Evolutionary conservation across 2,888 invertebrate species (phyloP).

Genomic region (Neoscelio sp.): DNA sequence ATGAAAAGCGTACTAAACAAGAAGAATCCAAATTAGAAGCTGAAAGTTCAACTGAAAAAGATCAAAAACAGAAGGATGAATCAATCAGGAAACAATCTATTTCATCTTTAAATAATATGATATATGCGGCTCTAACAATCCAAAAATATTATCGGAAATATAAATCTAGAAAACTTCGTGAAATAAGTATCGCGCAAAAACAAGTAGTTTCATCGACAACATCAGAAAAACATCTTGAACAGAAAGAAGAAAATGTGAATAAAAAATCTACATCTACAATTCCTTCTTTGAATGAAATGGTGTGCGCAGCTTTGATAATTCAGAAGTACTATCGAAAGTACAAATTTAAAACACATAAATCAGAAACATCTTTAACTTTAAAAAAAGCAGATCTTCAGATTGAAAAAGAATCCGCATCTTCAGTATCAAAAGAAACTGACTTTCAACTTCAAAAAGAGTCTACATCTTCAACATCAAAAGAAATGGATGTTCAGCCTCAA

Average conservation of each 20-base stretch:
- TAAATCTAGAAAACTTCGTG: slow-evolving; percentile 73
- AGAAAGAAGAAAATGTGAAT: neutral
- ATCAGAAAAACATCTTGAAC: neutral
- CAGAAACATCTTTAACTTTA: neutral
- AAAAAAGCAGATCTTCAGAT: no score
- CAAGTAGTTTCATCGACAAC: slow-evolving; percentile 25
- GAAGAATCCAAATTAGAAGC: neutral
- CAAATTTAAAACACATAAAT: slow-evolving; percentile 52
- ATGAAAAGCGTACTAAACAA: neutral
- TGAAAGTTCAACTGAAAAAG: no score
- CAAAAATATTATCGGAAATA: slow-evolving; percentile 73
- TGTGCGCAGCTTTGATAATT: slow-evolving; percentile 69
- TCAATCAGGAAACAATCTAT: neutral
- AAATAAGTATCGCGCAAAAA: slow-evolving; percentile 77
- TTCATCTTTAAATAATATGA: slow-evolving; percentile 45
- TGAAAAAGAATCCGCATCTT: neutral
- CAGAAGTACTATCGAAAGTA: slow-evolving; percentile 73
- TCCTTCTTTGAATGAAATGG: slow-evolving; percentile 48
- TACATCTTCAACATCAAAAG: no score
- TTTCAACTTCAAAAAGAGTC: no score
- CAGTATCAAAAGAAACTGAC: no score
- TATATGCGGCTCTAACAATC: slow-evolving; percentile 69
- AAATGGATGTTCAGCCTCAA: no score
- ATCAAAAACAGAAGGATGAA: slow-evolving; percentile 23
- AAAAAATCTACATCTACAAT: neutral